These are phyloP conservation scores for Tetramorium bicarinatum DNA, from an alignment of 2,888 invertebrate genomes.

Conservation along the genomic window DNA sequence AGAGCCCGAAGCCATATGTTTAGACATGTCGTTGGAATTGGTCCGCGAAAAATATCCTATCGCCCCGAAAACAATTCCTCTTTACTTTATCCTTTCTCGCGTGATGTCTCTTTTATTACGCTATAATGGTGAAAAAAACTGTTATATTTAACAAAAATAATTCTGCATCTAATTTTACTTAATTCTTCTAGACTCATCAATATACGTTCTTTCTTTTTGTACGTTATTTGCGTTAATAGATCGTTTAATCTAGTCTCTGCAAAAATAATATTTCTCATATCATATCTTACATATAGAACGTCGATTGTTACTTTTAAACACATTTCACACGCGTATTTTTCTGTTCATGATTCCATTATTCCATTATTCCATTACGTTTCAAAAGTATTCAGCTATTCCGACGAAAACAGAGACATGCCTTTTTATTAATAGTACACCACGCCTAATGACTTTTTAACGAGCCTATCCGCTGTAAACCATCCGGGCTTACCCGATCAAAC, in stretches of 20 bases:
- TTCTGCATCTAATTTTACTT: background rate
- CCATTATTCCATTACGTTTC: constrained; percentile 10
- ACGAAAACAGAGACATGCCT: constrained; percentile 31
- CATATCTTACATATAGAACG: background rate
- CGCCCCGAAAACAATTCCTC: background rate
- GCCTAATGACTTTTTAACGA: constrained; percentile 53
- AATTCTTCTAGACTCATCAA: background rate
- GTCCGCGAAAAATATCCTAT: constrained; percentile 2
- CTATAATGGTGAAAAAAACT: background rate
- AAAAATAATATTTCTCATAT: constrained; percentile 11
- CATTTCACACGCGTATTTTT: background rate
- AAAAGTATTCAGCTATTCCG: constrained; percentile 18
- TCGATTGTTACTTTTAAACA: constrained; percentile 25
- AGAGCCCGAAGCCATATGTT: constrained; percentile 31
- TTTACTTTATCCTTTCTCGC: background rate
- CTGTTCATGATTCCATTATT: constrained; percentile 16
- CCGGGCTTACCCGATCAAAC: constrained; percentile 31
- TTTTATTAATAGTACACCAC: constrained; percentile 38
- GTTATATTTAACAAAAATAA: background rate
- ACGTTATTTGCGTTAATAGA: background rate
- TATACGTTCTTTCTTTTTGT: background rate
- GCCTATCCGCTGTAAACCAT: constrained; percentile 20
- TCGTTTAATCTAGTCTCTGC: background rate
- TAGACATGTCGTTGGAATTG: background rate
- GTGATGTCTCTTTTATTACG: background rate